These are phyloP conservation scores for Rhadinocentrus ornatus DNA, from an alignment of 2,797 vertebrate species.

Conservation along the genomic window DNA sequence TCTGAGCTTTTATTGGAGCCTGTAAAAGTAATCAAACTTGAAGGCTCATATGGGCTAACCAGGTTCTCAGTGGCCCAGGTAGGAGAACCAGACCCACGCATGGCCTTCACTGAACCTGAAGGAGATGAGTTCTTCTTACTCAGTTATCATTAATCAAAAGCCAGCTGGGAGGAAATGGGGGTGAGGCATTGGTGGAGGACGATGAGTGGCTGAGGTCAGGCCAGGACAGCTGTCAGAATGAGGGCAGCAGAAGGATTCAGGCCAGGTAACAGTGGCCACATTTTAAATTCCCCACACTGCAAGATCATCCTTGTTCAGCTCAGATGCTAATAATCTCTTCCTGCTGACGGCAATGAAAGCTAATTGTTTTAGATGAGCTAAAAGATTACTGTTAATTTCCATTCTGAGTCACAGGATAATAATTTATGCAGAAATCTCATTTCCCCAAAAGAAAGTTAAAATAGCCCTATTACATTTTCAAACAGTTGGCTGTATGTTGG, in stretches of 20 bases:
- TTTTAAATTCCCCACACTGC: not conserved
- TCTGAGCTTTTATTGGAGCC: constrained; percentile 65
- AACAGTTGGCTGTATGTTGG: constrained; percentile 17
- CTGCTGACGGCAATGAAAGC: constrained; percentile 13
- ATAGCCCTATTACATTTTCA: constrained; percentile 37
- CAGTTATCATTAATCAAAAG: constrained; percentile 74
- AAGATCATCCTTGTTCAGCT: constrained; percentile 14
- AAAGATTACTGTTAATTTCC: constrained; percentile 36
- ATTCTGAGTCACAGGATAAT: constrained; percentile 44
- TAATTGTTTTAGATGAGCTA: constrained; percentile 36
- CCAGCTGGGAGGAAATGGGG: constrained; percentile 78
- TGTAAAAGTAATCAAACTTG: constrained; percentile 79
- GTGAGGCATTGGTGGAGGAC: constrained; percentile 44
- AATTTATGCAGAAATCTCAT: constrained; percentile 51
- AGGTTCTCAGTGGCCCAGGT: constrained; percentile 65
- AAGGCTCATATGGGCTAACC: constrained; percentile 61
- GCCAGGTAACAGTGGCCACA: constrained; percentile 49
- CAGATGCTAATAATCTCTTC: constrained; percentile 21
- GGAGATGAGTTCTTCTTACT: constrained; percentile 49
- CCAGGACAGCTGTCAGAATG: constrained; percentile 50
- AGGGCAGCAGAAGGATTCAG: constrained; percentile 45
- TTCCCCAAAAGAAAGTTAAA: constrained; percentile 50
- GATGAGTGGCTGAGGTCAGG: constrained; percentile 39
- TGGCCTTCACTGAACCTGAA: constrained; percentile 59
- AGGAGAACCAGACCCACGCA: constrained; percentile 60